Base-by-base conservation (phyloP, 2,888 invertebrate genomes). In the Adelphocoris suturalis region DNA sequence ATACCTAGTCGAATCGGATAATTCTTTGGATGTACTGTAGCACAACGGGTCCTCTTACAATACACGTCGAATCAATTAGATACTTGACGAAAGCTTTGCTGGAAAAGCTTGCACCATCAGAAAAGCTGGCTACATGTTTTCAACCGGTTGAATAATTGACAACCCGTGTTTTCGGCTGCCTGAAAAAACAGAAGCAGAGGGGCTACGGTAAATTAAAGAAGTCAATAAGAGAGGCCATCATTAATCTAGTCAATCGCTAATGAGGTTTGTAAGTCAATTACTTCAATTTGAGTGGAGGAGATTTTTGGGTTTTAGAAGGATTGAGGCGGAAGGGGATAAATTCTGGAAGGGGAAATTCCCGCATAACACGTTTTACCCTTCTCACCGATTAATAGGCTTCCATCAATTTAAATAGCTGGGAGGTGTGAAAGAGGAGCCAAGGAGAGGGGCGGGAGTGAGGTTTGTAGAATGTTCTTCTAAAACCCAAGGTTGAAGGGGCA, bases 211-310 rank as follows among this genome's bases (percentile, higher is more conserved):
- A 52, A 82, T 82, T 52, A 82, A 82, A 48, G 82, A 52, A 82
- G 82, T 82, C 82, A 82, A 82, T 82, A 52, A 52, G 82, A 82
- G 55, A 82, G 52, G 82, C 52, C 16, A 82, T 52, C 82, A 82
- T 82, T 82, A 82, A 82, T 82, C 82, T 52, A 52, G 52, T 82
- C 48, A 52, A 82, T 19, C 13, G 55, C 52, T 82, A 82, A 82
- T 82, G 82, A 82, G 82, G 52, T 82, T 82, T 82, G 82, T 82
- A 82, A 82, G 82, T 82, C 82, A 82, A 82, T 82, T 82, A 82
- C 52, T 52, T 52, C 52, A 52, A 82, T 82, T 82, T 82, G 82
- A 82, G 82, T 52, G 55, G 55, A 82, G 52, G 82, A 82, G 82
- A 82, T 82, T 82, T 82, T 82, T 52, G 27, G 48, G 82, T 27